Conservation (phyloP, 2,113 vertebrate genomes). For the Elaphurus davidianus region DNA sequence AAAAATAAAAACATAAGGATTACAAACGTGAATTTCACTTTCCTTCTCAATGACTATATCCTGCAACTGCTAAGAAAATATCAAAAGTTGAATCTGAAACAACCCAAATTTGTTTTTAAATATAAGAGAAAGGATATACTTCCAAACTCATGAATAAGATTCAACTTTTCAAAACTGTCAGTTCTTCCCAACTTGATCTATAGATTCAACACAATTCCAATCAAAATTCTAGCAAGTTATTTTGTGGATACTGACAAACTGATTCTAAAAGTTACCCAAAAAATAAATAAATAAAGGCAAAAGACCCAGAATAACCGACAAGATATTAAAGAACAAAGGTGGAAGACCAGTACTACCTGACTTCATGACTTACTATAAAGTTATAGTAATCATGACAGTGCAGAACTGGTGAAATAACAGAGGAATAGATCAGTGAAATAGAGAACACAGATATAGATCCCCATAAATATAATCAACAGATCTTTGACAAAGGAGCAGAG, state of each 20-base stretch:
- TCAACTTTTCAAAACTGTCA: background rate
- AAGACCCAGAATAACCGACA: background rate
- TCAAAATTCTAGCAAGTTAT: background rate
- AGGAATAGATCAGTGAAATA: background rate
- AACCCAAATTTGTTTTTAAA: background rate
- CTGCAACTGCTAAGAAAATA: slow-evolving; percentile 41
- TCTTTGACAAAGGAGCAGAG: background rate
- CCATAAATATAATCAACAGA: background rate
- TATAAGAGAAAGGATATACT: background rate
- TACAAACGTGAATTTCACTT: slow-evolving; percentile 57
- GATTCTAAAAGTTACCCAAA: background rate
- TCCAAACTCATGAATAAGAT: background rate
- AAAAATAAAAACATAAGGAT: slow-evolving; percentile 60
- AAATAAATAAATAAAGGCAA: background rate
- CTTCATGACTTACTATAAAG: background rate
- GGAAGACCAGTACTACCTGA: background rate
- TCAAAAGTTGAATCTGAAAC: background rate
- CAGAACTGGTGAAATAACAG: background rate
- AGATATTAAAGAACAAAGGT: background rate
- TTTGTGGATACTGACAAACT: background rate
- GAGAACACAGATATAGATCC: background rate
- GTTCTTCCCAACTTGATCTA: background rate
- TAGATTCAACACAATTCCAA: background rate
- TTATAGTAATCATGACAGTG: background rate
- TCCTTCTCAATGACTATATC: slow-evolving; percentile 27